A percentile compares a stretch with the other conserved stretches of the same genome.
Evolutionary conservation across 2,888 invertebrate species (phyloP).

Genomic region (Gisinianus flammeolus): DNA sequence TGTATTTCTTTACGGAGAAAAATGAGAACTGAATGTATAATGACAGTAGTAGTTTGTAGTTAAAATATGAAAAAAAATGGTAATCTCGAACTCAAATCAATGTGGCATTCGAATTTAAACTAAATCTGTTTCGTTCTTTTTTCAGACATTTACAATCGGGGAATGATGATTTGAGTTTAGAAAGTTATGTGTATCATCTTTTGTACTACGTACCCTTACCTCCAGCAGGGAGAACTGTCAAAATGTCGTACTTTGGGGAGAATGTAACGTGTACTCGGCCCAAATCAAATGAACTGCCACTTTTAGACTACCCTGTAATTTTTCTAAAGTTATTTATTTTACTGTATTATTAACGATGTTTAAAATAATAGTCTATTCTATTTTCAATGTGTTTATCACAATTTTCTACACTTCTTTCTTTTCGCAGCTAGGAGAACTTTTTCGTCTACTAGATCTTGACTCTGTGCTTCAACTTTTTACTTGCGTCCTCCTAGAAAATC

Average conservation of each 20-base stretch:
- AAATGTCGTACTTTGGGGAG: slow-evolving; percentile 66
- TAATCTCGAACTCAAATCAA: too few relatives aligned
- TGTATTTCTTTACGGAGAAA: too few relatives aligned
- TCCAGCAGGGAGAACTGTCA: slow-evolving; percentile 79
- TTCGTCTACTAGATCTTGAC: slow-evolving; percentile 87
- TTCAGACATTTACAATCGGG: slow-evolving; percentile 43
- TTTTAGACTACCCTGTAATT: slow-evolving; percentile 96
- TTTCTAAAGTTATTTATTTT: too few relatives aligned
- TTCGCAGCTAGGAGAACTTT: slow-evolving; percentile 83
- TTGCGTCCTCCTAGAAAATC: slow-evolving; percentile 94
- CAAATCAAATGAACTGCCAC: slow-evolving; percentile 82
- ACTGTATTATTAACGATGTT: too few relatives aligned
- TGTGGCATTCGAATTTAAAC: too few relatives aligned
- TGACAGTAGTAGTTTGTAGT: too few relatives aligned
- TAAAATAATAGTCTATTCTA: too few relatives aligned
- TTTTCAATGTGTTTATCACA: too few relatives aligned
- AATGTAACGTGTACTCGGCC: slow-evolving; percentile 64
- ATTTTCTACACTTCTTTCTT: too few relatives aligned
- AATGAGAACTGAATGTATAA: too few relatives aligned
- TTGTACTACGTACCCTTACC: slow-evolving; percentile 93
- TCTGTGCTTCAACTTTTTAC: slow-evolving; percentile 91
- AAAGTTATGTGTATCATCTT: slow-evolving; percentile 93
- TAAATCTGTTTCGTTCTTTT: slow-evolving; percentile 31
- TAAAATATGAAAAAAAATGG: too few relatives aligned
- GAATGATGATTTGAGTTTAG: slow-evolving; percentile 65